These are phyloP conservation scores for Drosophila recens DNA, from an alignment of 2,888 invertebrate species.

Conservation along the genomic window DNA sequence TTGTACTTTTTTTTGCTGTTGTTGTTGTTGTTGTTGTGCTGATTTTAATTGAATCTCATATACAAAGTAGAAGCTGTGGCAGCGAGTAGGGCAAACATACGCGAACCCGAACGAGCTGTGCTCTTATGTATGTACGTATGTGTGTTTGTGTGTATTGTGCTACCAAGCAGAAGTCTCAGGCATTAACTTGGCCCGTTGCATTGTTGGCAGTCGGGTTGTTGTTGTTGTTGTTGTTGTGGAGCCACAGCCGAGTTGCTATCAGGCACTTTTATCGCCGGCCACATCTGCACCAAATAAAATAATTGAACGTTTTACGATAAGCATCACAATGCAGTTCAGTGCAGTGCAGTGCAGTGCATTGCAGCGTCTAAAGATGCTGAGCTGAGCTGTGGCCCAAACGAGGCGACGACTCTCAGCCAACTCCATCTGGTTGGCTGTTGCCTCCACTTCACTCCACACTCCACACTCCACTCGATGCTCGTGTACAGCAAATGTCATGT, in stretches of 20 bases:
- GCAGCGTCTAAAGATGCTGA: constrained; percentile 54
- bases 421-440: constrained; percentile 14
- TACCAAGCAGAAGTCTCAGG: constrained; percentile 20
- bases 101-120: constrained; percentile 31
- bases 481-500: constrained; percentile 80
- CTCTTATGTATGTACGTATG: not conserved
- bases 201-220: constrained; percentile 41
- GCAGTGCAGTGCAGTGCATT: constrained; percentile 31
- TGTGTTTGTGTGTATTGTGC: constrained; percentile 41
- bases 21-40: constrained; percentile 31
- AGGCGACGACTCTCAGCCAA: constrained; percentile 38
- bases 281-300: constrained; percentile 85
- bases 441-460: not conserved
- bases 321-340: constrained; percentile 70
- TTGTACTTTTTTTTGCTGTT: constrained; percentile 22
- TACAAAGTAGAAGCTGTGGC: constrained; percentile 65
- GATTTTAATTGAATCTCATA: constrained; percentile 82
- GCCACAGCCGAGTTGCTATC: constrained; percentile 75
- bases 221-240: not conserved
- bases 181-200: constrained; percentile 63
- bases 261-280: constrained; percentile 84
- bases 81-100: constrained; percentile 60
- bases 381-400: constrained; percentile 42
- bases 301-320: constrained; percentile 85
- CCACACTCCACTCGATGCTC: constrained; percentile 26